phyloP scores from a whole-genome alignment of 2,888 invertebrate genomes.

The Trichopria drosophilae region DNA sequence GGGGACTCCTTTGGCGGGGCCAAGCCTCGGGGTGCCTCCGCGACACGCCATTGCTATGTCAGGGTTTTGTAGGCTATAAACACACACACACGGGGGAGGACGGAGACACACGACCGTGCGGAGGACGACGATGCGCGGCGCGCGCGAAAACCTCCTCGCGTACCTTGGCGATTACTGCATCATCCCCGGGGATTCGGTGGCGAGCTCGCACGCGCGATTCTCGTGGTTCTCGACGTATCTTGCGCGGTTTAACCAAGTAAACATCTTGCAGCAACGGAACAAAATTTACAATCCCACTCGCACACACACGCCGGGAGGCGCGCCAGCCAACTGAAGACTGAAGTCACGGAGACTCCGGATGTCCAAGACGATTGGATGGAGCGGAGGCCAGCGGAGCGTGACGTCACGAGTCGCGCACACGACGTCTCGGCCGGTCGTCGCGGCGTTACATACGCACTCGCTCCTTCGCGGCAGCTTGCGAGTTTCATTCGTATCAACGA shows the following conservation, averaged over 20 bases:
- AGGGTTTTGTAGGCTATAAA: constrained; percentile 57
- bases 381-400: constrained; percentile 3
- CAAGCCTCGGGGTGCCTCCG: constrained; percentile 40
- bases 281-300: not conserved
- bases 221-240: constrained; percentile 49
- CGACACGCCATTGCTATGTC: constrained; percentile 57
- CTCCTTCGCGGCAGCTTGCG: too few species aligned
- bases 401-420: not conserved
- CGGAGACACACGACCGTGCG: constrained; percentile 41
- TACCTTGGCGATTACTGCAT: constrained; percentile 49
- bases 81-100: constrained; percentile 43
- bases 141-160: constrained; percentile 18
- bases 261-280: constrained; percentile 53
- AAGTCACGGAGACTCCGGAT: not conserved
- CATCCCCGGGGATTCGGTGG: constrained; percentile 47
- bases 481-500: too few species aligned
- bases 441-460: too few species aligned
- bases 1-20: constrained; percentile 33
- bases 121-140: not conserved
- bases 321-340: constrained; percentile 3
- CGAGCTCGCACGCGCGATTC: constrained; percentile 47
- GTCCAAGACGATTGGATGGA: not conserved
- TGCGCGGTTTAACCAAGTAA: constrained; percentile 60
- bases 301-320: constrained; percentile 17
- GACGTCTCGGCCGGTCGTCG: constrained; percentile 1